A percentile compares a stretch with the other conserved stretches of the same genome.
Evolutionary conservation across 1,140 invertebrate species (phyloP).

Genomic region (Acromyrmex heyeri): DNA sequence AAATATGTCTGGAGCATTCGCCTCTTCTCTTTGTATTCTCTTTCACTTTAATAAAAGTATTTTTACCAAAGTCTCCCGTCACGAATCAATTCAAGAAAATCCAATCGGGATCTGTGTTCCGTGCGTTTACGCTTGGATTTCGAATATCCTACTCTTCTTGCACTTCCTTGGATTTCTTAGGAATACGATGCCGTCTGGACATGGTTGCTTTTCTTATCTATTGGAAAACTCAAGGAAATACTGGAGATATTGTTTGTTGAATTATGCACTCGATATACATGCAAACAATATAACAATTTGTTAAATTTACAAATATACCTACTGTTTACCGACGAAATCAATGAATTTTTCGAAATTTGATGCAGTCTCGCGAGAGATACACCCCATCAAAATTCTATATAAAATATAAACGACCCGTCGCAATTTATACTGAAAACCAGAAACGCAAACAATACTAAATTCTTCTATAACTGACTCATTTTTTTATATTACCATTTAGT

Average conservation of each 20-base stretch:
- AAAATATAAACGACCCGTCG: conserved; percentile 14
- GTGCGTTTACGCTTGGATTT: conserved; percentile 36
- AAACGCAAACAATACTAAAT: background rate
- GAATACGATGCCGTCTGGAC: conserved; percentile 19
- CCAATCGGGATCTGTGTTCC: conserved; percentile 35
- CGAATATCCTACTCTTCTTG: conserved; percentile 45
- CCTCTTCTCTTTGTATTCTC: conserved; percentile 25
- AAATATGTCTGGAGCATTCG: conserved; percentile 9
- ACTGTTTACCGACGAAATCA: background rate
- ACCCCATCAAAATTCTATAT: background rate
- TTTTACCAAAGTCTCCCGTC: conserved; percentile 26
- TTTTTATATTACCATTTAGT: background rate
- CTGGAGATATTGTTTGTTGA: background rate
- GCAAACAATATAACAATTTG: background rate
- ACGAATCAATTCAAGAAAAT: conserved; percentile 57
- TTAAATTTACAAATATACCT: conserved; percentile 16
- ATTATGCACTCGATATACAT: too few species aligned
- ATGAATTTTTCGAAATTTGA: conserved; percentile 17
- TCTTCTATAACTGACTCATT: background rate
- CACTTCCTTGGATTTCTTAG: conserved; percentile 7
- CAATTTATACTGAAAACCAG: conserved; percentile 20
- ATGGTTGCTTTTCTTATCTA: conserved; percentile 20
- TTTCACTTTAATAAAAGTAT: conserved; percentile 48
- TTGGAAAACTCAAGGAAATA: conserved; percentile 21
- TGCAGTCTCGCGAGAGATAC: background rate